A percentile compares a stretch with the other conserved stretches of the same genome.
phyloP scores from a whole-genome alignment of 2,888 invertebrate species.

The Trachelus stipa region DNA sequence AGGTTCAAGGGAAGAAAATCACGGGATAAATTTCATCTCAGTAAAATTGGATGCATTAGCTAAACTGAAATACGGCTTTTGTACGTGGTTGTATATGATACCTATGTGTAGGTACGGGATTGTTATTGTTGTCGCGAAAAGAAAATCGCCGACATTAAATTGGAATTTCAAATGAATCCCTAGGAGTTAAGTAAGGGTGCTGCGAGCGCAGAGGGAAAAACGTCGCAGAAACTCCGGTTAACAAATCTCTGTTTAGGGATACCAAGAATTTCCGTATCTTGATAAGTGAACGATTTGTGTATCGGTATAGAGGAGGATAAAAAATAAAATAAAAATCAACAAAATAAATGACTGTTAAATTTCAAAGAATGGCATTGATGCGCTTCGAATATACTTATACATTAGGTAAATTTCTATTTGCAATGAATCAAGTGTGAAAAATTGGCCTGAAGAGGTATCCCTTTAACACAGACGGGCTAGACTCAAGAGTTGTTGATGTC shows the following conservation, averaged over 20 bases:
- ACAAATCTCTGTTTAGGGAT: too few species aligned
- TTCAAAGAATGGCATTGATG: background rate
- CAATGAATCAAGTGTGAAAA: background rate
- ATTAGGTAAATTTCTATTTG: background rate
- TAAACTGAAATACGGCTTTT: background rate
- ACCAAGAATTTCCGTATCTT: too few species aligned
- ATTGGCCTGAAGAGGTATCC: background rate
- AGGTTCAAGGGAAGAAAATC: background rate
- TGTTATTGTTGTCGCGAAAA: conserved; percentile 20
- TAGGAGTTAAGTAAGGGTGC: too few species aligned
- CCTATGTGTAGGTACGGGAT: background rate
- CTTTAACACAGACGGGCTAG: background rate
- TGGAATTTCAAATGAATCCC: conserved; percentile 34
- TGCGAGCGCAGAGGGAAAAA: too few species aligned
- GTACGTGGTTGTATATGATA: background rate
- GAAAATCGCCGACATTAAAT: conserved; percentile 24
- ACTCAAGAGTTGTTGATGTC: background rate
- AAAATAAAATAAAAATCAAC: background rate
- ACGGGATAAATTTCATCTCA: background rate
- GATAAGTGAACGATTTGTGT: background rate
- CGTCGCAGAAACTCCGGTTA: too few species aligned
- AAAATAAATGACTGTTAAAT: background rate
- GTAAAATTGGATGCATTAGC: background rate
- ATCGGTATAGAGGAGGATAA: background rate
- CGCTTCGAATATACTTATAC: background rate